These are phyloP conservation scores for Heterotis niloticus DNA, from an alignment of 2,113 vertebrate species.

Conservation along the genomic window DNA sequence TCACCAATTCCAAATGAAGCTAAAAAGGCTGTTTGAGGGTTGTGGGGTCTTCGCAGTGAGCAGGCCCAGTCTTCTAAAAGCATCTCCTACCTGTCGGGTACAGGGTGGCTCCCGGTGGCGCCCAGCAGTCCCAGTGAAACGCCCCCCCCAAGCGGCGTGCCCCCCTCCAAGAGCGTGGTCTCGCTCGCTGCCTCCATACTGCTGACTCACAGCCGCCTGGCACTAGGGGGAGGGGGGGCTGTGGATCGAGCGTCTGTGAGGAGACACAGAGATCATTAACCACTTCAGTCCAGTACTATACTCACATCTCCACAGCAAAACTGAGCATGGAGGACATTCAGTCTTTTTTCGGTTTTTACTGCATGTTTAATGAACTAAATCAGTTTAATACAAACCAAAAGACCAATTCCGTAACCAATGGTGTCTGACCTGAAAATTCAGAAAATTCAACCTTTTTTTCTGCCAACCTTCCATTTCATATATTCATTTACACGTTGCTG, in stretches of 20 bases:
- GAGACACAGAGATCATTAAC: neutral
- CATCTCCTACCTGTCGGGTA: slow-evolving; percentile 63
- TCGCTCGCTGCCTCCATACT: slow-evolving; percentile 66
- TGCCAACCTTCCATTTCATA: too few relatives aligned
- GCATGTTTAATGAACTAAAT: too few relatives aligned
- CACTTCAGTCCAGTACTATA: neutral
- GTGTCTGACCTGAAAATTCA: too few relatives aligned
- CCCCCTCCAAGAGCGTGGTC: slow-evolving; percentile 61
- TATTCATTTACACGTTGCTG: too few relatives aligned
- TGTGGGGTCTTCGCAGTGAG: too few relatives aligned
- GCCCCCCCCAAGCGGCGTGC: slow-evolving; percentile 33
- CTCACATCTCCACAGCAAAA: neutral
- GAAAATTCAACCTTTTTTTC: too few relatives aligned
- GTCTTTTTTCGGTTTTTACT: too few relatives aligned
- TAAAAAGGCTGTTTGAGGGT: too few relatives aligned
- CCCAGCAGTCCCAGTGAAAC: slow-evolving; percentile 55
- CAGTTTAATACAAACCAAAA: too few relatives aligned
- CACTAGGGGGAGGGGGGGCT: slow-evolving; percentile 38
- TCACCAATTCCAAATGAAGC: too few relatives aligned
- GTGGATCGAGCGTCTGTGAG: slow-evolving; percentile 33
- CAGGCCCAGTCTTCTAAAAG: neutral
- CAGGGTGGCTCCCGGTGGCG: slow-evolving; percentile 60
- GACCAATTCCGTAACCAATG: too few relatives aligned
- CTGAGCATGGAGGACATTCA: neutral
- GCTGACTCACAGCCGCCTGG: slow-evolving; percentile 59